Conservation (phyloP, 2,888 invertebrate species). For the Cryptus armator region DNA sequence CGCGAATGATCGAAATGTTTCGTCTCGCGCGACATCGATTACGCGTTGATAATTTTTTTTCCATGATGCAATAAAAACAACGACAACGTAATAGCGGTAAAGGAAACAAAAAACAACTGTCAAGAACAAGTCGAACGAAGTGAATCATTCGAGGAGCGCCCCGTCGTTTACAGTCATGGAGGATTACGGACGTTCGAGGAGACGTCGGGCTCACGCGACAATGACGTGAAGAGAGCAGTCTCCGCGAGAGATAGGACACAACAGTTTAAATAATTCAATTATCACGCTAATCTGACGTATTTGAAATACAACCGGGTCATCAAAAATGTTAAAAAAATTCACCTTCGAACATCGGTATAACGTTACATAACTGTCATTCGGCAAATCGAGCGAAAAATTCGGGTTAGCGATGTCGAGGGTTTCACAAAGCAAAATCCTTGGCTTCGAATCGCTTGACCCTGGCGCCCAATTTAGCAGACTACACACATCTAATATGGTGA, state of each 20-base stretch:
- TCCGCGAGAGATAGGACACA: slow-evolving; percentile 9
- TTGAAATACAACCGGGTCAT: slow-evolving; percentile 43
- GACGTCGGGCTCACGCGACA: slow-evolving; percentile 46
- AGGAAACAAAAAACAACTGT: neutral
- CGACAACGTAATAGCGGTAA: too few species aligned
- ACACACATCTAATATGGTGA: slow-evolving; percentile 81
- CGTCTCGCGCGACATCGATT: neutral
- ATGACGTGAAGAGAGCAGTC: slow-evolving; percentile 32
- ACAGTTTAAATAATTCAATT: slow-evolving; percentile 55
- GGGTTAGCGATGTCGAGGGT: slow-evolving; percentile 59
- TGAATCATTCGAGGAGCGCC: neutral
- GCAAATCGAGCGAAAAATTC: slow-evolving; percentile 35
- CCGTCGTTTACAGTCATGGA: slow-evolving; percentile 7
- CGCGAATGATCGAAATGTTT: neutral
- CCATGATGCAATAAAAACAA: neutral
- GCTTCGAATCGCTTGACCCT: slow-evolving; percentile 82
- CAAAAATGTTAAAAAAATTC: slow-evolving; percentile 35
- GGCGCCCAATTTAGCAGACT: slow-evolving; percentile 85
- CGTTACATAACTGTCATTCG: slow-evolving; percentile 72
- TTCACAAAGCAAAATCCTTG: slow-evolving; percentile 76
- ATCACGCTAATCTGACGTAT: slow-evolving; percentile 63
- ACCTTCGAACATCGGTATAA: neutral
- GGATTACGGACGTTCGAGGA: slow-evolving; percentile 31
- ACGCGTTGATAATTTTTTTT: neutral
- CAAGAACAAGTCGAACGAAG: neutral